Conservation (phyloP, 2,888 invertebrate species). For the Caenorhabditis angaria region DNA sequence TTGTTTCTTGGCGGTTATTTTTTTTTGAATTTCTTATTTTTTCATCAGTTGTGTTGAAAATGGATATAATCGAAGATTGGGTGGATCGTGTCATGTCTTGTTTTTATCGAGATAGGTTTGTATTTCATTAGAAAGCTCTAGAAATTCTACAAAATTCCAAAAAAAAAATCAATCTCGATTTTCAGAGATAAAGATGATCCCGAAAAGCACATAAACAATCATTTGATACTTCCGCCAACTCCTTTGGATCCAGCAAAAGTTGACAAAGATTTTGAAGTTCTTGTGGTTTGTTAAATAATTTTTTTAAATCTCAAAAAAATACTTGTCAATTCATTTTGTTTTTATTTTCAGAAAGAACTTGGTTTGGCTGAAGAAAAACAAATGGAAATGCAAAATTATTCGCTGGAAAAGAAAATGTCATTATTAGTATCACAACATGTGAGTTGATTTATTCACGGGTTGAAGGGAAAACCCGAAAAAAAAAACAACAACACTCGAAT, state of each 20-base stretch:
- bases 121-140: conserved; percentile 3
- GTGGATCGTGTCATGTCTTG: conserved; percentile 58
- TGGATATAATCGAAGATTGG: conserved; percentile 58
- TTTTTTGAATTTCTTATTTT: conserved; percentile 1
- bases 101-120: conserved; percentile 45
- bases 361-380: conserved; percentile 65
- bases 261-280: conserved; percentile 38
- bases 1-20: not conserved
- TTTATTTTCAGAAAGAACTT: conserved; percentile 55
- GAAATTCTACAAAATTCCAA: not conserved
- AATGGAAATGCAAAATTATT: conserved; percentile 57
- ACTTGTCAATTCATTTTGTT: not conserved
- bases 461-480: not conserved
- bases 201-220: conserved; percentile 15
- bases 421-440: conserved; percentile 56
- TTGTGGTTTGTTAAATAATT: conserved; percentile 25
- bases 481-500: too few relatives aligned
- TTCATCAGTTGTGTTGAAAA: conserved; percentile 12
- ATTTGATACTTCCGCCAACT: conserved; percentile 20
- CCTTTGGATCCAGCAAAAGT: conserved; percentile 36
- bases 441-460: too few relatives aligned
- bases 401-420: conserved; percentile 63
- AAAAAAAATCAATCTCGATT: not conserved
- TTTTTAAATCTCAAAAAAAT: not conserved
- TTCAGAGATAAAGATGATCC: conserved; percentile 41